Evolutionary conservation across 2,797 vertebrate species (phyloP), one percentile per base, ranked within the genome.

Genomic region (Staurois parvus): DNA sequence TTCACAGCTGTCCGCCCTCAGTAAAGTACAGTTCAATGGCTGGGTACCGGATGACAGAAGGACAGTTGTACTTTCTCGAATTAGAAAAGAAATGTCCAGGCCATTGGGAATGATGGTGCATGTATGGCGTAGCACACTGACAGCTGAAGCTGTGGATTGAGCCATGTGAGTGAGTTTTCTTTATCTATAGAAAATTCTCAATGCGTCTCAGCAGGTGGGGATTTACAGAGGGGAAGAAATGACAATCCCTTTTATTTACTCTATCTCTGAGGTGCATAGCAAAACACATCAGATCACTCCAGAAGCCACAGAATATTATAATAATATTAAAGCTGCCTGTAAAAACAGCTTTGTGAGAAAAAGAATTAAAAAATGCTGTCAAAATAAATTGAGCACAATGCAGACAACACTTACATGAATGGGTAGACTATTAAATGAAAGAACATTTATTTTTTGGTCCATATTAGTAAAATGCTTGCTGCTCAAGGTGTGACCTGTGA

Each of bases 381-480:
- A 77, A 13, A 72, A 74, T 76, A 68, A 52, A 64, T 81, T 81
- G 34, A 79, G 59, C 70, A 42, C 28, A 19, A 48, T 76, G 34
- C 45, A 75, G 77, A 69, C 32, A 66, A 72, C 34, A 59, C 48
- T 82, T 72, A 64, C 72, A 66, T 74, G 67, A 81, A 56, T 28
- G 19, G 34, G 64, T 76, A 70, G 75, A 40, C 64, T 79, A 76
- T 77, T 72, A 82, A 82, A 72, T 76, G 72, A 81, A n/a, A 81
- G 45, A 64, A 30, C 72, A 72, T 56, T 81, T 34, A 75, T 76
- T 42, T 64, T n/a, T 17, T 3, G 15, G 34, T 32, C 81, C 56
- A 69, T 62, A 29, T 72, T 85, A 74, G 76, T 32, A n/a, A 59
- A 69, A 34, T n/a, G 32, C 45, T 32, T 30, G 8, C 48, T 72